A percentile compares a stretch with the other conserved stretches of the same genome.
These are phyloP conservation scores for Apodemus agrarius DNA, from an alignment of 2,797 vertebrate species.

Conservation along the genomic window DNA sequence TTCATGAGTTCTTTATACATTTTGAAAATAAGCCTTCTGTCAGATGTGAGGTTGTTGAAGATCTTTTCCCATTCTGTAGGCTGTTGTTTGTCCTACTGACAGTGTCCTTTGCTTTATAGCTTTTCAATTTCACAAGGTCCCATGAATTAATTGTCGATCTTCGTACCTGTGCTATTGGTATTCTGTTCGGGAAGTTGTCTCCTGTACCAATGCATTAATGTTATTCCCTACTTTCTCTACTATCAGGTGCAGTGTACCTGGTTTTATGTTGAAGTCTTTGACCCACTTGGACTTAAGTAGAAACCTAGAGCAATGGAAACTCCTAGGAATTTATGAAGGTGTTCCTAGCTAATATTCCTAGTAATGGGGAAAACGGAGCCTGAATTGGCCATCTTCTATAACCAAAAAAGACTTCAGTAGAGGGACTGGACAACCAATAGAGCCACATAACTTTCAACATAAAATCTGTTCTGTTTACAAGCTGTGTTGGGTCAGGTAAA, in stretches of 20 bases:
- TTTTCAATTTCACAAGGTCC: not conserved
- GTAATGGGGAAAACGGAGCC: too few relatives aligned
- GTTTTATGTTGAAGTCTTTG: not conserved
- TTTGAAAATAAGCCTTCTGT: not conserved
- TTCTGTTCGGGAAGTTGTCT: not conserved
- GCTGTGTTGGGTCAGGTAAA: too few relatives aligned
- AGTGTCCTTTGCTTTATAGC: not conserved
- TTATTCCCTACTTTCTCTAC: not conserved
- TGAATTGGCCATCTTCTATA: too few relatives aligned
- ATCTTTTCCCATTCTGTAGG: not conserved
- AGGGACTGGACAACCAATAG: too few relatives aligned
- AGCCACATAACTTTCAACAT: too few relatives aligned
- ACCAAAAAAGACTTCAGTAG: too few relatives aligned
- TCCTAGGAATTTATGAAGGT: too few relatives aligned
- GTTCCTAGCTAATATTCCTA: too few relatives aligned
- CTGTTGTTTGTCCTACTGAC: not conserved
- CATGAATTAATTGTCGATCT: not conserved
- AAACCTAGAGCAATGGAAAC: not conserved
- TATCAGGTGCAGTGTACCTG: not conserved
- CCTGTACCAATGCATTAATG: not conserved
- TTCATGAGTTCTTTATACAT: not conserved
- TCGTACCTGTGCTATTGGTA: not conserved
- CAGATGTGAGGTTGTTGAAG: not conserved
- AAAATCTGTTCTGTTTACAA: too few relatives aligned
- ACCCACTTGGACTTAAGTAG: not conserved